Evolutionary conservation across 1,140 invertebrate species (phyloP).

Genomic region (Triops longicaudatus): DNA sequence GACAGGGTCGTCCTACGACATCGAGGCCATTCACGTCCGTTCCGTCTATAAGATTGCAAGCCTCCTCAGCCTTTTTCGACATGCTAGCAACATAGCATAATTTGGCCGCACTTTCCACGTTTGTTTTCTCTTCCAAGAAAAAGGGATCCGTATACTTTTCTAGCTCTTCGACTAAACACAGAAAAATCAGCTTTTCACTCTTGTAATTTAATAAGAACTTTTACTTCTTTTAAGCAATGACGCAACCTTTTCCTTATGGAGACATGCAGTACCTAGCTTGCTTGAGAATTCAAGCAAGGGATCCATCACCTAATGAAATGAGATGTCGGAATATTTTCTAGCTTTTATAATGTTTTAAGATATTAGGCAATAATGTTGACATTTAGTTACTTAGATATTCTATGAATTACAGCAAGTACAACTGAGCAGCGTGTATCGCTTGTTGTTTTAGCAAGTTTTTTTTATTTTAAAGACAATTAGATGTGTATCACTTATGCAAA

Average conservation of each 20-base stretch:
- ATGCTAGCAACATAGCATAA: neutral
- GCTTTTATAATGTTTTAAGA: neutral
- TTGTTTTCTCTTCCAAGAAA: neutral
- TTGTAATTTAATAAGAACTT: neutral
- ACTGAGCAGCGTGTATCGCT: no score
- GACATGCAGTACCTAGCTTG: neutral
- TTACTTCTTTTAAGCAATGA: neutral
- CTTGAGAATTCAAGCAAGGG: neutral
- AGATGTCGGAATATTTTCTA: neutral
- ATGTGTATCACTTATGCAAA: no score
- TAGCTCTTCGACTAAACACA: neutral
- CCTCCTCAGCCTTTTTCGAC: neutral
- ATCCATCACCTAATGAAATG: neutral
- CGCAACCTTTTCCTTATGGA: neutral
- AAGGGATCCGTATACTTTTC: conserved; percentile 2
- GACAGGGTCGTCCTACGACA: neutral
- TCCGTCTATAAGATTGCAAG: neutral
- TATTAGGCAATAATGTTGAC: no score
- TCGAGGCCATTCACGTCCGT: neutral
- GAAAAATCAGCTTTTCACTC: no score
- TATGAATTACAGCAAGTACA: no score
- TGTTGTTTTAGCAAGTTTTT: no score
- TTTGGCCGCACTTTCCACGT: neutral
- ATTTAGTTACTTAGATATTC: no score
- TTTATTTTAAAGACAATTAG: no score